Conservation (phyloP, 2,113 vertebrate genomes). For the Lamprotornis superbus region DNA sequence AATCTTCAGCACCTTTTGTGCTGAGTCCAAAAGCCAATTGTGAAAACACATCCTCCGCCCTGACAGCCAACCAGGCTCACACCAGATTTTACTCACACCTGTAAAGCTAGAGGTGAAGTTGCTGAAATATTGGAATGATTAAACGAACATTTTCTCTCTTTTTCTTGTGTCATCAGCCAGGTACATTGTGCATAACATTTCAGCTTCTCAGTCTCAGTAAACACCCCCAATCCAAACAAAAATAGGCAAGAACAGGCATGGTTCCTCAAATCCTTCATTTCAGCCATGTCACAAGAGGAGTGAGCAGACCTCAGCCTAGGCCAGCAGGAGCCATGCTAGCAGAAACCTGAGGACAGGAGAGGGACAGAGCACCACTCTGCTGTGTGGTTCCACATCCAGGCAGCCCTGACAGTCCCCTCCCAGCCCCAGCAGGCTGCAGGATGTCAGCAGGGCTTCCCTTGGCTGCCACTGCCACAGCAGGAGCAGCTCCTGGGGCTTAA, state of each 20-base stretch:
- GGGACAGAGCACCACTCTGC: background rate
- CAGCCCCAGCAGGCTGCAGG: background rate
- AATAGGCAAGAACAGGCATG: fast-evolving
- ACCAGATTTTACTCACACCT: background rate
- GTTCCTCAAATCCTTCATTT: background rate
- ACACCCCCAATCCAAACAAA: background rate
- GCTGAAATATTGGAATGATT: background rate
- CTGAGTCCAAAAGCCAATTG: background rate
- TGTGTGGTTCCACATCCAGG: background rate
- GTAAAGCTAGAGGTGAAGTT: background rate
- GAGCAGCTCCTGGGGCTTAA: background rate
- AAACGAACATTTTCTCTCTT: background rate
- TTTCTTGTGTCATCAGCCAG: background rate
- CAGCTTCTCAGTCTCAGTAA: background rate
- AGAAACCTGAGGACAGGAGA: background rate
- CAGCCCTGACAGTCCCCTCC: background rate
- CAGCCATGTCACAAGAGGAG: background rate
- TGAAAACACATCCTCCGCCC: background rate
- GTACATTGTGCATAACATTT: fast-evolving
- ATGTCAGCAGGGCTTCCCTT: background rate
- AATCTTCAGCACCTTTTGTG: background rate
- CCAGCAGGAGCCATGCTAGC: background rate
- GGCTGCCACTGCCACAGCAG: background rate
- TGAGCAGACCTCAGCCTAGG: background rate
- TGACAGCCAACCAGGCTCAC: fast-evolving